phyloP scores from a whole-genome alignment of 2,888 invertebrate species.

The Furcula furcula region DNA sequence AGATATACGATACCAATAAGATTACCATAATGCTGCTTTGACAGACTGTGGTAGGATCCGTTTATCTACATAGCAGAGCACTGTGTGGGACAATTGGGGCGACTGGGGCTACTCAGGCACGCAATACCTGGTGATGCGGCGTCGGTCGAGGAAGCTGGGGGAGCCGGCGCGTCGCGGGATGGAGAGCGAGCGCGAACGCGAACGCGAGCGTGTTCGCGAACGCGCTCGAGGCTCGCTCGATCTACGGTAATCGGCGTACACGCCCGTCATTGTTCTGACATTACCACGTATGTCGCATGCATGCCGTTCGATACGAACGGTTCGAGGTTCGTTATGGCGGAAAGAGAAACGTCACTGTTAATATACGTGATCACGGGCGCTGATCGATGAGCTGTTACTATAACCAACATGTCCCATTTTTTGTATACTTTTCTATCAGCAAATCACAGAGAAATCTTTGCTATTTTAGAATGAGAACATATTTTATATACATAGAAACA shows the following conservation, averaged over 20 bases:
- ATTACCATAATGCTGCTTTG: too few species aligned
- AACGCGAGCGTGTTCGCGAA: constrained; percentile 39
- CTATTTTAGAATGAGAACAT: too few species aligned
- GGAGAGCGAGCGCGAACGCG: constrained; percentile 86
- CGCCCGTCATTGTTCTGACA: constrained; percentile 76
- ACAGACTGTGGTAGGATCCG: background rate
- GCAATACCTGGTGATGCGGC: constrained; percentile 95
- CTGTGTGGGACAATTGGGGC: too few species aligned
- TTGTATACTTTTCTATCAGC: background rate
- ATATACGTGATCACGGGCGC: constrained; percentile 12
- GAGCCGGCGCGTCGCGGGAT: constrained; percentile 96
- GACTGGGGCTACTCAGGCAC: too few species aligned
- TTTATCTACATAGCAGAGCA: too few species aligned
- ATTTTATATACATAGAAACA: too few species aligned
- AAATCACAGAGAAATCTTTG: too few species aligned
- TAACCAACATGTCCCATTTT: too few species aligned
- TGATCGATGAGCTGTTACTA: constrained; percentile 11
- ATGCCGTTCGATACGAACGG: constrained; percentile 21
- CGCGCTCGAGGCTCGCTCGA: constrained; percentile 52
- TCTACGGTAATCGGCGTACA: constrained; percentile 79
- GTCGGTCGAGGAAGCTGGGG: constrained; percentile 95
- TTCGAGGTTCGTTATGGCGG: constrained; percentile 24
- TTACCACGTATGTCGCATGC: constrained; percentile 35
- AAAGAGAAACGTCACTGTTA: constrained; percentile 28
- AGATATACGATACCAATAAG: too few species aligned